Evolutionary conservation across 53 echinoderm and acorn worm species (phyloP), one percentile per base, ranked within the genome.

Genomic region (Echinometra lucunter): DNA sequence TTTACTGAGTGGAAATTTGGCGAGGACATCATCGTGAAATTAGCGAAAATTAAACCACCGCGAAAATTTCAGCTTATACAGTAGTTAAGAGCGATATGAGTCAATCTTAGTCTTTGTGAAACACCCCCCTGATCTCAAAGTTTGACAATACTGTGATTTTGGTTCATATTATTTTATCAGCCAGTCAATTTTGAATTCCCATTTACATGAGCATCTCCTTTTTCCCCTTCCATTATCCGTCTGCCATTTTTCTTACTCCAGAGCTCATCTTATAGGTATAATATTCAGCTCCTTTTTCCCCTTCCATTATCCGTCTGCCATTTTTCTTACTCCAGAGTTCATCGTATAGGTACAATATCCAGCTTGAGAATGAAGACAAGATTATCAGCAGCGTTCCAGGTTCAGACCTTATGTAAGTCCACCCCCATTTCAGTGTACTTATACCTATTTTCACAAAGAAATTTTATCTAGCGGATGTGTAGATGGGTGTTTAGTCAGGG

Each of bases 331-430:
- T 85, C 30, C 82, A 67, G 85, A 83, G 69, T 47, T 42, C 32
- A 38, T 82, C 69, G 16, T 93, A 91, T 92, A 95, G 94, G 85
- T 98, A 97, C 85, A 97, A 85, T 93, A 95, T 98, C 34, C 96
- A 95, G 74, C 82, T 98, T 17, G 88, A 93, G 32, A 96, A 94
- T 18, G 97, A 97, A 32, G 97, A 96, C 47, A 98, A 98, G 72
- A 96, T 98, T 30, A 97, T 98, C 57, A 97, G 97, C 88, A 58
- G 94, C 25, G 92, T 98, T 16, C 98, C 98, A 3, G 97, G 96
- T 3, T 91, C 95, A 81, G 98, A 98, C 49, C 95, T 98, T 32
- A 94, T 95, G 98, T 98, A 89, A 98, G 98, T 98, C n/a, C 47
- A 47, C 25, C 38, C 74, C 70, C n/a, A 58, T 60, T 45, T 13